Percentiles rank a stretch among this genome's conserved stretches.
phyloP scores from a whole-genome alignment of 2,888 invertebrate genomes.

The Pandemis corylana region DNA sequence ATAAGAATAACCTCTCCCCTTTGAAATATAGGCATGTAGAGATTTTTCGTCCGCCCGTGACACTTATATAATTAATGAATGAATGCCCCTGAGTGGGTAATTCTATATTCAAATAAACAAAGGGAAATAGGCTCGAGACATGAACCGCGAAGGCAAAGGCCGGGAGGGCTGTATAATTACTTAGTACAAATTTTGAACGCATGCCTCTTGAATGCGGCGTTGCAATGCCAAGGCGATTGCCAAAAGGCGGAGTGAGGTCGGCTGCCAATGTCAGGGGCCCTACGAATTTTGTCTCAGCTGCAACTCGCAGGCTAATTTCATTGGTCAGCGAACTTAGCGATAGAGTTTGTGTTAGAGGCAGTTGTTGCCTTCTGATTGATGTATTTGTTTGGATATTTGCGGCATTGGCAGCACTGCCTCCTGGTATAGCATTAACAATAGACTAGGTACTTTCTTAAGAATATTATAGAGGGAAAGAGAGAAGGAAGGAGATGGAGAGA shows the following conservation, averaged over 20 bases:
- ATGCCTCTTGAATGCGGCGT: slow-evolving; percentile 58
- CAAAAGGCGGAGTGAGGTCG: slow-evolving; percentile 76
- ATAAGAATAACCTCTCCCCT: no score
- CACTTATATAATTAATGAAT: no score
- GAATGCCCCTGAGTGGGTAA: no score
- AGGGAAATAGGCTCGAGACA: slow-evolving; percentile 28
- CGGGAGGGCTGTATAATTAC: slow-evolving; percentile 53
- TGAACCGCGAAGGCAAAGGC: slow-evolving; percentile 59
- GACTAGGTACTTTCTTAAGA: no score
- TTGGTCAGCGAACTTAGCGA: slow-evolving; percentile 2
- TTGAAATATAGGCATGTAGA: no score
- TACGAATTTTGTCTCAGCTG: slow-evolving; percentile 68
- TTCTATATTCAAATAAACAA: background rate
- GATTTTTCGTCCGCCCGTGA: no score
- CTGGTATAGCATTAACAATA: no score
- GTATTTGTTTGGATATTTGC: no score
- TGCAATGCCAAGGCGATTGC: slow-evolving; percentile 83
- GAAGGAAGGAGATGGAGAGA: no score
- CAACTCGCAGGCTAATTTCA: slow-evolving; percentile 42
- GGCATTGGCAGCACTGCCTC: no score
- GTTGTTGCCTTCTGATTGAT: background rate
- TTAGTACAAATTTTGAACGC: slow-evolving; percentile 65
- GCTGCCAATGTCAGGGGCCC: slow-evolving; percentile 82
- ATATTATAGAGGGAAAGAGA: no score
- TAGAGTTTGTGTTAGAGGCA: background rate